phyloP scores from a whole-genome alignment of 2,797 vertebrate species.

The Mus caroli region DNA sequence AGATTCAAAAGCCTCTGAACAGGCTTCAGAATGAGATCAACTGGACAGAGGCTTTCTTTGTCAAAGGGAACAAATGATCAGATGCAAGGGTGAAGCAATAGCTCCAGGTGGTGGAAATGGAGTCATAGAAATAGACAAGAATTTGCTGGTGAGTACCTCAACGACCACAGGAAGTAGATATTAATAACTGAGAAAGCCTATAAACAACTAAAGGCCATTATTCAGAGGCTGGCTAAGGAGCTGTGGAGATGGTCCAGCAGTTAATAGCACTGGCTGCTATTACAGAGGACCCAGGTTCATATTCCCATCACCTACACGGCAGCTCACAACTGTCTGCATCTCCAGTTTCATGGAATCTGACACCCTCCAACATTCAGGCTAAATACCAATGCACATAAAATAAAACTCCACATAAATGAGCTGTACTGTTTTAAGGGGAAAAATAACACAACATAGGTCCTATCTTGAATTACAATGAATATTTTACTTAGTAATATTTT shows the following conservation, averaged over 20 bases:
- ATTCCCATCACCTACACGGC: background rate
- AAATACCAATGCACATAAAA: background rate
- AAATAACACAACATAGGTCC: background rate
- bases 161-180: background rate
- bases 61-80: background rate
- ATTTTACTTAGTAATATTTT: slow-evolving; percentile 50
- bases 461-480: slow-evolving; percentile 46
- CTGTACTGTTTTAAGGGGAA: slow-evolving; percentile 53
- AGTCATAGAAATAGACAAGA: background rate
- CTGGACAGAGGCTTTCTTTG: background rate
- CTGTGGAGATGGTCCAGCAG: background rate
- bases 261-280: background rate
- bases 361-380: background rate
- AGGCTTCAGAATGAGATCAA: background rate
- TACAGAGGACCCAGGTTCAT: background rate
- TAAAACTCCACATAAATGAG: background rate
- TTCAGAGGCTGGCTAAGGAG: background rate
- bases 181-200: background rate
- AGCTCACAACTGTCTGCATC: background rate
- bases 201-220: background rate
- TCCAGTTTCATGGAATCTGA: background rate
- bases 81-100: background rate
- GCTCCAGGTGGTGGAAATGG: background rate
- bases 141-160: background rate
- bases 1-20: background rate